Base-by-base conservation (phyloP, 2,113 vertebrate species). In the Camelus bactrianus region DNA sequence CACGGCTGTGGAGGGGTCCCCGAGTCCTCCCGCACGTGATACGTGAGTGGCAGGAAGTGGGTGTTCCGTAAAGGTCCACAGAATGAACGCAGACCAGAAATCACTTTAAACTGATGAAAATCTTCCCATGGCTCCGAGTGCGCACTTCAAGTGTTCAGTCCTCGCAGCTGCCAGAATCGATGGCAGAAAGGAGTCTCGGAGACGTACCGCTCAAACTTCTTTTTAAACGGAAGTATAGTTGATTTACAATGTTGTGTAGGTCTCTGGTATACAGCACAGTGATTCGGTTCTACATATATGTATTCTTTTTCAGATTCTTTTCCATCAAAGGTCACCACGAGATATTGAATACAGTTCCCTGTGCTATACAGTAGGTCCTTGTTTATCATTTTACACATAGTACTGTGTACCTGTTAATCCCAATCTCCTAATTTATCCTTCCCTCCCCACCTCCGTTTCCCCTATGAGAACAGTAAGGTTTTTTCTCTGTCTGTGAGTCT, bases 1-100 rank as follows among this genome's bases (percentile, higher is more conserved):
- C 12, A 28, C 28, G 35, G 19, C 28, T 6, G 17, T 0, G 13
- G 35, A 10, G 1, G 16, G n/a, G 3, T 4, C 2, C 76, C 56
- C 12, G 11, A 6, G 24, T 30, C 73, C 76, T 42, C 19, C 50
- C n/a, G 19, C 9, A 11, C 50, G 13, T 7, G 0, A 5, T 4
- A 46, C 22, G 16, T 4, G 8, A 58, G 35, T 30, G 22, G 48
- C 35, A 28, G 80, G 28, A 54, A 69, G 22, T 26, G 30, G 35
- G 16, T 6, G 1, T 19, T 64, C 54, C 52, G 8, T 22, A 22
- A 52, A 46, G 19, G 16, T 60, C 60, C 60, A 28, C 6, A 77
- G 50, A 22, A 24, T 77, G 75, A 54, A 24, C 6, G 0, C 22
- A 30, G 54, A 1, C 0, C 0, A 76, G 48, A 52, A 30, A 76